Conservation (phyloP, 2,113 vertebrate species). For the Gadus macrocephalus region DNA sequence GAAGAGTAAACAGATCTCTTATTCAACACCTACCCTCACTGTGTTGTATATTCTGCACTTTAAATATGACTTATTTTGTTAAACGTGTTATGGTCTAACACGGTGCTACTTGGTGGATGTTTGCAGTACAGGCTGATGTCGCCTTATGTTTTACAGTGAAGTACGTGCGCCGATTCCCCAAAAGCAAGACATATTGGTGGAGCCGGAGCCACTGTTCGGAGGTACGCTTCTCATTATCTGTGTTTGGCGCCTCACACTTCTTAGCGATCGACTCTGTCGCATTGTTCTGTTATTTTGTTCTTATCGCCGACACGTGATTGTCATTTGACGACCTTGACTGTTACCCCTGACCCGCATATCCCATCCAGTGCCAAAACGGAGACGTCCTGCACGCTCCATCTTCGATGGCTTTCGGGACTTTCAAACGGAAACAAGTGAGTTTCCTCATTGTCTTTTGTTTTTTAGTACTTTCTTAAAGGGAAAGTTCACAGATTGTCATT, state of each 20-base stretch:
- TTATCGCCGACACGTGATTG: neutral
- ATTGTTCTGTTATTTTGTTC: no score
- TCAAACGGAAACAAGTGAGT: slow-evolving; percentile 96
- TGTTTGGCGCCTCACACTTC: neutral
- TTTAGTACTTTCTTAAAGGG: neutral
- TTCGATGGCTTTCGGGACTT: slow-evolving; percentile 99
- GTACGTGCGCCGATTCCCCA: slow-evolving; percentile 98
- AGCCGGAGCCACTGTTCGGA: slow-evolving; percentile 96
- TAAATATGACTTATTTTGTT: neutral
- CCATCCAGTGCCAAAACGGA: slow-evolving; percentile 92
- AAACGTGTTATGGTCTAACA: neutral
- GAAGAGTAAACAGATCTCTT: slow-evolving; percentile 77
- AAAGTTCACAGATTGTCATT: no score
- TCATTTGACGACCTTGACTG: neutral
- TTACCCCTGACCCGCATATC: slow-evolving; percentile 5
- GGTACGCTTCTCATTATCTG: slow-evolving; percentile 69
- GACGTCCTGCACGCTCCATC: slow-evolving; percentile 94
- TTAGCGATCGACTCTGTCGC: neutral
- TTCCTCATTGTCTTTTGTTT: neutral
- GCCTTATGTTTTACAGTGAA: slow-evolving; percentile 73
- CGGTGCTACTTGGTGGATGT: no score
- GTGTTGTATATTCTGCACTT: neutral
- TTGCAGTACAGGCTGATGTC: neutral
- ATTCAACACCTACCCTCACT: neutral
- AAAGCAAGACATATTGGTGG: slow-evolving; percentile 97